Conservation (phyloP, 2,113 vertebrate species). For the Ctenodactylus gundi region DNA sequence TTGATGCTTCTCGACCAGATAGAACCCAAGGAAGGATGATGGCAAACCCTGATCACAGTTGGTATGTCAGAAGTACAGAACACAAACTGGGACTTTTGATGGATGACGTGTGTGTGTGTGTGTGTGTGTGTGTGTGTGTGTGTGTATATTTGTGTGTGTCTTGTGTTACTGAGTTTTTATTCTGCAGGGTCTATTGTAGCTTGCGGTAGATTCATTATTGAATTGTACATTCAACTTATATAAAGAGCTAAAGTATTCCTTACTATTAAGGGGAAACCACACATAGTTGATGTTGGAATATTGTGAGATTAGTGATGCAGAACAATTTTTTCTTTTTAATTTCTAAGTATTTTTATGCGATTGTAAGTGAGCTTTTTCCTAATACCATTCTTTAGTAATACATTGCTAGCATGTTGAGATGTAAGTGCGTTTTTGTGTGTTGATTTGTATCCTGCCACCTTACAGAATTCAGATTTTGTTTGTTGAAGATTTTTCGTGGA, state of each 20-base stretch:
- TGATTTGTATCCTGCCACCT: background rate
- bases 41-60: background rate
- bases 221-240: no score
- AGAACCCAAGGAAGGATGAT: background rate
- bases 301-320: background rate
- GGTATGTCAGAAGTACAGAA: background rate
- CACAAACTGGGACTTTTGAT: background rate
- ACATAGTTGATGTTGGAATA: background rate
- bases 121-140: background rate
- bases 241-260: no score
- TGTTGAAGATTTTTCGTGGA: background rate
- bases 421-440: background rate
- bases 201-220: background rate
- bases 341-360: background rate
- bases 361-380: background rate
- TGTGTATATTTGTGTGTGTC: background rate
- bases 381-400: background rate
- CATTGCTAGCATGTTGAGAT: background rate
- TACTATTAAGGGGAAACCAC: background rate
- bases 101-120: background rate
- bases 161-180: background rate
- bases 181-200: background rate
- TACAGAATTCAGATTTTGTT: background rate
- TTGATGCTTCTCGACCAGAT: background rate
- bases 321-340: background rate